Percentiles rank a stretch among this genome's conserved stretches.
Evolutionary conservation across 2,113 vertebrate genomes (phyloP).

Genomic region (Polypterus senegalus): DNA sequence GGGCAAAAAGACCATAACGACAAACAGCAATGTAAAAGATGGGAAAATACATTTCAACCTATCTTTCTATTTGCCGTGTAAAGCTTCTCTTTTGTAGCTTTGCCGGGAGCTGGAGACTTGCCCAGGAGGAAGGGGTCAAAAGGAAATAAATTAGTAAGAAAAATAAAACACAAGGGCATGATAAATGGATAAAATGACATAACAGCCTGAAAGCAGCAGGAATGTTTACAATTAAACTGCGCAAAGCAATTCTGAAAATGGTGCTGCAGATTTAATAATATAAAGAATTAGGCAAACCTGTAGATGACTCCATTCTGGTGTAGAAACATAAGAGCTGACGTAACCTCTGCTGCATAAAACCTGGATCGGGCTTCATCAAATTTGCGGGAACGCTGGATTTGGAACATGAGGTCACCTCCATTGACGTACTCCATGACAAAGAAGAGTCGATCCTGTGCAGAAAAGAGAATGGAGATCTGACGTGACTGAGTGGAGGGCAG

Average conservation of each 20-base stretch:
- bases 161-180: not conserved
- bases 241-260: too few relatives aligned
- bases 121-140: not conserved
- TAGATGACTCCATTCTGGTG: conserved; percentile 96
- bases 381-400: conserved; percentile 94
- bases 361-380: conserved; percentile 91
- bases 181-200: too few relatives aligned
- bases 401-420: conserved; percentile 97
- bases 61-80: too few relatives aligned
- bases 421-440: conserved; percentile 99
- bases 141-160: not conserved
- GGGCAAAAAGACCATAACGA: too few relatives aligned
- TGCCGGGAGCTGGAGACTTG: not conserved
- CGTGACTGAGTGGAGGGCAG: too few relatives aligned
- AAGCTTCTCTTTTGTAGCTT: too few relatives aligned
- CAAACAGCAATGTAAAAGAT: too few relatives aligned
- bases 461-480: not conserved
- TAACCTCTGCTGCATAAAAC: conserved; percentile 95
- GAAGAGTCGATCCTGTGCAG: conserved; percentile 85
- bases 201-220: too few relatives aligned
- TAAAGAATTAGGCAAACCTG: conserved; percentile 49
- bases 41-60: too few relatives aligned
- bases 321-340: conserved; percentile 95
- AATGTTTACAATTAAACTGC: too few relatives aligned
- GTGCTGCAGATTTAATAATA: too few relatives aligned